A percentile compares a stretch with the other conserved stretches of the same genome.
phyloP scores from a whole-genome alignment of 2,888 invertebrate species.

The Aethes cnicana region DNA sequence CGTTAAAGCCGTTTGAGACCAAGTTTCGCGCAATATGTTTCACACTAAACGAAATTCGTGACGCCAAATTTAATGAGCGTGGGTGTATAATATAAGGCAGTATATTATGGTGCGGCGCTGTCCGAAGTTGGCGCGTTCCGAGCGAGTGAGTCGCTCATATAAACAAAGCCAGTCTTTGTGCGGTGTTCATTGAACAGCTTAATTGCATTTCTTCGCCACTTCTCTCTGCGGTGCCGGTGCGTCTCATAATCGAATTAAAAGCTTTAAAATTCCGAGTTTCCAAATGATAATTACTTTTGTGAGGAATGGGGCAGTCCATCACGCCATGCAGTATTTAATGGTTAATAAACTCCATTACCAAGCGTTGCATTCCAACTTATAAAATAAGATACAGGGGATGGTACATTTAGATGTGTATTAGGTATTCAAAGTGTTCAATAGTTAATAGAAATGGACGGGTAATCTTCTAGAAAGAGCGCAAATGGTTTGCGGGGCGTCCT shows the following conservation, averaged over 20 bases:
- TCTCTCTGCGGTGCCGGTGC: slow-evolving; percentile 56
- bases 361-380: no score
- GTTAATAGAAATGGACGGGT: slow-evolving; percentile 27
- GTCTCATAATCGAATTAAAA: slow-evolving; percentile 61
- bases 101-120: slow-evolving; percentile 38
- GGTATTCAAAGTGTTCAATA: slow-evolving; percentile 1
- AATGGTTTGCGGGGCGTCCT: slow-evolving; percentile 48
- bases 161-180: slow-evolving; percentile 67
- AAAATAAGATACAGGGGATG: no score
- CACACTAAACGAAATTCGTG: slow-evolving; percentile 23
- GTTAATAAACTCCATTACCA: slow-evolving; percentile 3
- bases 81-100: slow-evolving; percentile 30
- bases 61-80: slow-evolving; percentile 28
- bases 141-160: slow-evolving; percentile 54
- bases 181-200: slow-evolving; percentile 72
- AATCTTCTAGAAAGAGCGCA: slow-evolving; percentile 50
- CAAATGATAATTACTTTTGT: slow-evolving; percentile 29
- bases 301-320: slow-evolving; percentile 4
- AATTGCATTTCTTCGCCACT: slow-evolving; percentile 70
- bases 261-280: slow-evolving; percentile 44
- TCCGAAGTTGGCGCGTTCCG: slow-evolving; percentile 54
- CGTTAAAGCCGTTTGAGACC: slow-evolving; percentile 48
- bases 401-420: no score
- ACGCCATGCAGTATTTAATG: slow-evolving; percentile 1
- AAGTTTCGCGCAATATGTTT: slow-evolving; percentile 29